Evolutionary conservation across 1,140 invertebrate species (phyloP), one percentile per base, ranked within the genome.

Genomic region (Ceratina australensis): DNA sequence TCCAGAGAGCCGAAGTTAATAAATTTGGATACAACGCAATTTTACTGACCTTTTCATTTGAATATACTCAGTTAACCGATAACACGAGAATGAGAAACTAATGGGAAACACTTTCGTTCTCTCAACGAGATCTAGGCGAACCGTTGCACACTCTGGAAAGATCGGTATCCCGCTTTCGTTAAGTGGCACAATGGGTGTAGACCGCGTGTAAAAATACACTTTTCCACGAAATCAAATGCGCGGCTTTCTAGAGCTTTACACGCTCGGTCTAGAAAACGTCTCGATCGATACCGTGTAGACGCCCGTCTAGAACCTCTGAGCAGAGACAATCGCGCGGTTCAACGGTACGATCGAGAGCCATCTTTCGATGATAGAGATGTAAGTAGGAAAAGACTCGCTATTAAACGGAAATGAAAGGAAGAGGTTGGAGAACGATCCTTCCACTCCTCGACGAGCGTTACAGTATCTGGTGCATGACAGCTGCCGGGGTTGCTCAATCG

Each of bases 381-480:
- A 52, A 78, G 67, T 63, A 64, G 69, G 7, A 78, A 80, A 22
- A 20, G 78, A 69, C 61, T 64, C 52, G 71, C 22, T 28, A 1
- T 84, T 71, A 67, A 85, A 87, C 82, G 84, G 85, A 88, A 87
- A 88, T 79, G 86, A 87, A 87, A 87, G 80, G 75, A 85, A 88
- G 67, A 71, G 60, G 79, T 68, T 60, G 76, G 72, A 79, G 61
- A 64, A 59, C 50, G 57, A 71, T 18, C 68, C 77, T 52, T 42
- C 68, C 65, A 59, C 60, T 69, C 52, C 54, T 74, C 61, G 76
- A 47, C 85, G 64, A 78, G 73, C 84, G 68, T 80, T 77, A 69
- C 74, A 80, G 78, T 89, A 89, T 90, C 79, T 88, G 74, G 87
- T 82, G 85, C 85, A 81, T 86, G 89, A 90, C 89, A 90, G 86